phyloP scores from a whole-genome alignment of 2,888 invertebrate species.

The Pheosia tremula region DNA sequence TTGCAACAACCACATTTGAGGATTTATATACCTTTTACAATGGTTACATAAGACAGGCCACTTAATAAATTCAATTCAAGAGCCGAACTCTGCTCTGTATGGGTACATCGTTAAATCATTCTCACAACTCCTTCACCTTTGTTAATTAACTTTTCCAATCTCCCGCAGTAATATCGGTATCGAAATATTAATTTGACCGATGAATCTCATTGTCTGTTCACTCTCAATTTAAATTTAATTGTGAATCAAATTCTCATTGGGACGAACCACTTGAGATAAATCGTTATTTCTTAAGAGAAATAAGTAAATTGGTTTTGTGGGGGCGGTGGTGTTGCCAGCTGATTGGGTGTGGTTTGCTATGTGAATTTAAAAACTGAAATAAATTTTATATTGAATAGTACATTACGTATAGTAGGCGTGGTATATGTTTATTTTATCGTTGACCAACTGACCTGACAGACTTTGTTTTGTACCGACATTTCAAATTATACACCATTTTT shows the following conservation, averaged over 20 bases:
- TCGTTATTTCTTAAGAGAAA: conserved; percentile 54
- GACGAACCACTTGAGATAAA: conserved; percentile 51
- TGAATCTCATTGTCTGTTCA: conserved; percentile 44
- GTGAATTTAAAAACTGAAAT: background rate
- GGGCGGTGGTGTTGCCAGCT: conserved; percentile 16
- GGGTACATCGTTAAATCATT: background rate
- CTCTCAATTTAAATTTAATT: conserved; percentile 57
- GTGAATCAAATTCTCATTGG: conserved; percentile 58
- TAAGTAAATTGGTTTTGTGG: conserved; percentile 51
- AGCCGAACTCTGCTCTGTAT: background rate
- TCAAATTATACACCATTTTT: too few relatives aligned
- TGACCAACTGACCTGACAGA: too few relatives aligned
- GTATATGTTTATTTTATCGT: too few relatives aligned
- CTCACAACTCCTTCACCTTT: conserved; percentile 2
- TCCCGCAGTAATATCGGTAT: conserved; percentile 17
- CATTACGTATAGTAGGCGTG: too few relatives aligned
- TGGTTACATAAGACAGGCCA: too few relatives aligned
- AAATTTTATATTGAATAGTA: too few relatives aligned
- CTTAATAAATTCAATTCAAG: background rate
- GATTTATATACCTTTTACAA: too few relatives aligned
- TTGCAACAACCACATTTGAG: too few relatives aligned
- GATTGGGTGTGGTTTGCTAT: background rate
- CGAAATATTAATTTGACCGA: conserved; percentile 45
- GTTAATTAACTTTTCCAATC: conserved; percentile 20
- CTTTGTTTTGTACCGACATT: too few relatives aligned